Evolutionary conservation across 2,888 invertebrate genomes (phyloP).

Genomic region (Callimorpha dominula): DNA sequence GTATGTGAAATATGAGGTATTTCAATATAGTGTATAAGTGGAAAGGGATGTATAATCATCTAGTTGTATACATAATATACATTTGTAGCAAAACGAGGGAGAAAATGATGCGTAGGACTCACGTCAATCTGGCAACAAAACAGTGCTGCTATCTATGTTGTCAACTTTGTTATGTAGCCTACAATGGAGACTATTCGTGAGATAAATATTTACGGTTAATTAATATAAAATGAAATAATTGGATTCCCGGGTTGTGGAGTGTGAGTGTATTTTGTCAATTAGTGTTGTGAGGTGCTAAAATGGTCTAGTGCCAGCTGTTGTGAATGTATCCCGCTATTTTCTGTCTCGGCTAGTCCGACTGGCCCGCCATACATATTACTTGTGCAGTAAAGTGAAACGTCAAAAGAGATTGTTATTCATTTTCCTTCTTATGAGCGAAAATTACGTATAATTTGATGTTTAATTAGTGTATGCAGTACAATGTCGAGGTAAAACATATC

Average conservation of each 20-base stretch:
- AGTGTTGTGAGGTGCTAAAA: slow-evolving; percentile 28
- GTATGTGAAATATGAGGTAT: slow-evolving; percentile 75
- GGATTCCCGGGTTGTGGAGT: slow-evolving; percentile 51
- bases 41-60: slow-evolving; percentile 56
- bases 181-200: slow-evolving; percentile 89
- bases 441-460: slow-evolving; percentile 34
- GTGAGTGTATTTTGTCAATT: slow-evolving; percentile 61
- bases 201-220: slow-evolving; percentile 88
- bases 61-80: slow-evolving; percentile 53
- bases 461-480: slow-evolving; percentile 33
- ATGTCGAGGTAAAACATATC: slow-evolving; percentile 51
- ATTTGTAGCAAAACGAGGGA: slow-evolving; percentile 56
- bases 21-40: slow-evolving; percentile 54
- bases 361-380: slow-evolving; percentile 84
- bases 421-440: slow-evolving; percentile 56
- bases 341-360: slow-evolving; percentile 57
- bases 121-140: slow-evolving; percentile 87
- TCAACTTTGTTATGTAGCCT: slow-evolving; percentile 89
- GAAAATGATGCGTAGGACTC: slow-evolving; percentile 81
- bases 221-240: slow-evolving; percentile 72
- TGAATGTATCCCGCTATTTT: slow-evolving; percentile 55
- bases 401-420: slow-evolving; percentile 75
- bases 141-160: slow-evolving; percentile 93
- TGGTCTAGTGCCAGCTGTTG: slow-evolving; percentile 19
- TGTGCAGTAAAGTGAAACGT: slow-evolving; percentile 83